Evolutionary conservation across 2,797 vertebrate species (phyloP), one percentile per base, ranked within the genome.

Genomic region (Synaphobranchus kaupii): DNA sequence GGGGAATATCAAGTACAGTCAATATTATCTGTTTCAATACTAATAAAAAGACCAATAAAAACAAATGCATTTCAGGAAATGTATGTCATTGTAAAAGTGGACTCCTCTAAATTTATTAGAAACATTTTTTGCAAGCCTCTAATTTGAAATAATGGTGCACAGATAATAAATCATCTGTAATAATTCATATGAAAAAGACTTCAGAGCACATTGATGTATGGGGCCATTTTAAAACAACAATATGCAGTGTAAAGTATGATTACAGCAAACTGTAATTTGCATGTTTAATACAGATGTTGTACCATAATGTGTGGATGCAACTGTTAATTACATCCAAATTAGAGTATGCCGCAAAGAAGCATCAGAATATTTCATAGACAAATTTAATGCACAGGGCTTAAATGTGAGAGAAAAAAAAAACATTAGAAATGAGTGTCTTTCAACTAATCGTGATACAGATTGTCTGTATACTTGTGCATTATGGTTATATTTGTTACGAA

Each of bases 1-100:
- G 47, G 78, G 22, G 13, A n/a, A 78, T 10, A 48, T n/a, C 20
- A 12, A 47, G 20, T 4, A 81, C 12, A 81, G 78, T n/a, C 78
- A 81, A 81, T 81, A 81, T 80, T 22, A 48, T 50, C 15, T 12
- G 7, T 81, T 47, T 81, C 44, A 50, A 81, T 47, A 25, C 78
- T 50, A 25, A 81, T 50, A 25, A 81, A 81, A 12, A 15, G 63
- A 68, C n/a, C 78, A 81, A 81, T 50, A n/a, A 81, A 48, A n/a
- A 47, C 47, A 9, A 50, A 48, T 50, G 25, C 9, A 28, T 25
- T 48, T 22, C 78, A 10, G 9, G 47, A 50, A 50, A 81, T 25
- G 13, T 48, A 25, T 81, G 22, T 81, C 20, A 4, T 47, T 81
- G 25, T 81, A 81, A 81, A n/a, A 81, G 20, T 34, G 20, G 44